Percentiles rank a stretch among this genome's conserved stretches.
phyloP scores from a whole-genome alignment of 2,797 vertebrate genomes.

The Megalops cyprinoides region DNA sequence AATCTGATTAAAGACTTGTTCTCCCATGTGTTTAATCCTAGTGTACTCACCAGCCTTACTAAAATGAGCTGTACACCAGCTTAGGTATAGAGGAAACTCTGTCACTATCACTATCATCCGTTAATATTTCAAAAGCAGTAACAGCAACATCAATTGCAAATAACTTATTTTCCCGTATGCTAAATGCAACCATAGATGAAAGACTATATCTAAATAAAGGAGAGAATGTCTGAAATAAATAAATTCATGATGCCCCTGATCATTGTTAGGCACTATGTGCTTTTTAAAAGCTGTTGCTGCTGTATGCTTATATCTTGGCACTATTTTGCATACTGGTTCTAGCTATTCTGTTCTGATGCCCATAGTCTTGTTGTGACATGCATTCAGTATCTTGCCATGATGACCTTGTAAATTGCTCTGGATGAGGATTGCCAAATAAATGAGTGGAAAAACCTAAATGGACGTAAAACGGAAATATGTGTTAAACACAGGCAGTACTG shows the following conservation, averaged over 20 bases:
- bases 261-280: neutral
- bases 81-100: too few species aligned
- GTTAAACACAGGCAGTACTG: neutral
- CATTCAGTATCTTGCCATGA: too few species aligned
- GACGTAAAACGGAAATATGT: neutral
- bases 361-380: neutral
- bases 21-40: neutral
- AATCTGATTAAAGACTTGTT: too few species aligned
- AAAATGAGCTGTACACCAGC: neutral
- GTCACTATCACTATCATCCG: neutral
- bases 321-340: too few species aligned
- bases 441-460: neutral
- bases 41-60: too few species aligned
- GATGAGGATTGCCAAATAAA: neutral
- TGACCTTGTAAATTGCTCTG: too few species aligned
- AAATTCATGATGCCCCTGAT: neutral
- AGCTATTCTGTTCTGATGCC: neutral
- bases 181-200: neutral
- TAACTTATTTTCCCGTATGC: neutral
- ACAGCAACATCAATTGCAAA: neutral
- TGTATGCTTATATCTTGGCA: neutral
- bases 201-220: neutral
- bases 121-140: neutral
- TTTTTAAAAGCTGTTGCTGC: neutral
- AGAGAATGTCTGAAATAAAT: neutral